These are phyloP conservation scores for Actenoides hombroni DNA, from an alignment of 2,113 vertebrate genomes.

Conservation along the genomic window DNA sequence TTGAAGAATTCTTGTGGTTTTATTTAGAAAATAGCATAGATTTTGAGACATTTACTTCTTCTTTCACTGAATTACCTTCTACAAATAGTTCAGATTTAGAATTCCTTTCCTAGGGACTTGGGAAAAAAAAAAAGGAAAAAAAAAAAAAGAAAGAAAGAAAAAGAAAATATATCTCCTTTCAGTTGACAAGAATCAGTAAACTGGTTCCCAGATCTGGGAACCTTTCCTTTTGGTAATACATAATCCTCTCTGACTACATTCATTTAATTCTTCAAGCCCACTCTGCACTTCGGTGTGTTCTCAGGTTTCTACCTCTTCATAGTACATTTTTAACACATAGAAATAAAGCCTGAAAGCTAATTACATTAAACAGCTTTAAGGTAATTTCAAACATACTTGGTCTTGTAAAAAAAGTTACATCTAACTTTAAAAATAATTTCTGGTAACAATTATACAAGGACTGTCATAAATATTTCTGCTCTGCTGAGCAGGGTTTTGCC, in stretches of 20 bases:
- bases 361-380: slow-evolving; percentile 12
- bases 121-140: neutral
- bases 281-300: slow-evolving; percentile 25
- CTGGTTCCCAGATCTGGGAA: slow-evolving; percentile 44
- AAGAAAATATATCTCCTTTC: slow-evolving; percentile 37
- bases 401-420: neutral
- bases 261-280: slow-evolving; percentile 43
- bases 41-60: neutral
- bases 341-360: slow-evolving; percentile 29
- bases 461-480: neutral
- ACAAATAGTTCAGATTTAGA: neutral
- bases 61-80: neutral
- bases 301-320: slow-evolving; percentile 44
- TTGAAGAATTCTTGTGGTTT: neutral
- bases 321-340: slow-evolving; percentile 27
- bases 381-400: slow-evolving; percentile 21
- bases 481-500: neutral
- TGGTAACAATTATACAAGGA: neutral
- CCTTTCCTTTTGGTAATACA: slow-evolving; percentile 44
- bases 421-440: slow-evolving; percentile 7
- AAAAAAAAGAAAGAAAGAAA: neutral
- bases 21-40: neutral
- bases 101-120: neutral
- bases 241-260: slow-evolving; percentile 58
- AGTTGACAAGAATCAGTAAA: slow-evolving; percentile 62